Conservation (phyloP, 23 tunicate species). For the Trididemnum miniatum region DNA sequence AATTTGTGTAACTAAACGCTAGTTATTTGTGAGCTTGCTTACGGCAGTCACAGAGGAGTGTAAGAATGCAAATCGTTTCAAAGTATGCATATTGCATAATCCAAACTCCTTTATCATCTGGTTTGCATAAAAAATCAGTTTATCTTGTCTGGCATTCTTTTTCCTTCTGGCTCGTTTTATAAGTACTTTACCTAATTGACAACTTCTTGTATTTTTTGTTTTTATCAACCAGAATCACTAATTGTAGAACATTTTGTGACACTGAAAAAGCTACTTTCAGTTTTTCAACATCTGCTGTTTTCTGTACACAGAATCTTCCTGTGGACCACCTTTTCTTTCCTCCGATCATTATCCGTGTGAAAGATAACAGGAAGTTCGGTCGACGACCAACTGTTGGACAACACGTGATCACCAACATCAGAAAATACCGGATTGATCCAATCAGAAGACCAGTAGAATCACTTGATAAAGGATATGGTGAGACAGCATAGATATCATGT, state of each 20-base stretch:
- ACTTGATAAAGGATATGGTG: conserved; percentile 21
- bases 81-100: not conserved
- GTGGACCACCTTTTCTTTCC: conserved; percentile 75
- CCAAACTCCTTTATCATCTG: too few species aligned
- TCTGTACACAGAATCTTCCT: conserved; percentile 67
- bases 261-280: too few species aligned
- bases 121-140: too few species aligned
- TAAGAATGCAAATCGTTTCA: not conserved
- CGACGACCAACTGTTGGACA: conserved; percentile 84
- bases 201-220: too few species aligned
- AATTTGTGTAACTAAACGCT: too few species aligned
- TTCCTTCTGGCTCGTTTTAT: not conserved
- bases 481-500: too few species aligned
- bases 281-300: too few species aligned
- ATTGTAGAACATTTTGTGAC: too few species aligned
- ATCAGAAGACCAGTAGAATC: not conserved
- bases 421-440: conserved; percentile 43
- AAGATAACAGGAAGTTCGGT: conserved; percentile 91
- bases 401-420: conserved; percentile 54
- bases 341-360: conserved; percentile 83
- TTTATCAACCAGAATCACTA: too few species aligned
- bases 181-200: not conserved
- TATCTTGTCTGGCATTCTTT: not conserved
- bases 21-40: too few species aligned
- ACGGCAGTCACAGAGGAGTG: too few species aligned